Base-by-base conservation (phyloP, 2,113 vertebrate genomes). In the Zingel zingel region DNA sequence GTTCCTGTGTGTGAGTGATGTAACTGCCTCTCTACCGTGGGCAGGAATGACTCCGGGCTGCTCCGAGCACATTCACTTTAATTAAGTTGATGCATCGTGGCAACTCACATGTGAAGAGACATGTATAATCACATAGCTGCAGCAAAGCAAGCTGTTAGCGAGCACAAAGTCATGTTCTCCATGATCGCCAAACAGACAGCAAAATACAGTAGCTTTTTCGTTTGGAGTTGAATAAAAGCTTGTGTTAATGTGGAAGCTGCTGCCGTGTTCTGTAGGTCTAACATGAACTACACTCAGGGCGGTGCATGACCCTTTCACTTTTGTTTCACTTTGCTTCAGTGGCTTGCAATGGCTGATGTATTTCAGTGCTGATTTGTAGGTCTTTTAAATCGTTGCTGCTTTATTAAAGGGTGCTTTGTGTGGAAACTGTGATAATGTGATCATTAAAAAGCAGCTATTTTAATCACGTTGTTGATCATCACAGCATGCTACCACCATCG, bases 61-160 rank as follows among this genome's bases (percentile, higher is more conserved):
- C 80, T 74, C 73, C 33, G 16, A 81, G 85, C 85, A 71, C 89
- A 77, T 88, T 93, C 89, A 82, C 85, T 88, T 93, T 94, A 86
- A 92, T 94, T 94, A 92, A 85, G 86, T 84, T 89, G 90, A 94
- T 93, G 88, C 84, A 78, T 81, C 68, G 71, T 91, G 91, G 90
- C 92, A 89, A 91, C 88, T 91, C 85, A 47, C 91, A 91, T 91
- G 87, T 84, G 86, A 87, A 79, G 78, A 74, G 86, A 91, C 86
- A 78, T 86, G 85, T 88, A 84, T 87, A 88, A 91, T 87, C 87
- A 84, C 74, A 39, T 88, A 72, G 84, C 90, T 23, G 30, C 79
- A 48, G 71, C 69, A 75, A 62, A 81, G 67, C 90, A 89, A 88
- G 89, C 93, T 88, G 90, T 89, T 86, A 25, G 88, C 8, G n/a